These are phyloP conservation scores for Crax fasciolata DNA, from an alignment of 2,797 vertebrate genomes.

Conservation along the genomic window DNA sequence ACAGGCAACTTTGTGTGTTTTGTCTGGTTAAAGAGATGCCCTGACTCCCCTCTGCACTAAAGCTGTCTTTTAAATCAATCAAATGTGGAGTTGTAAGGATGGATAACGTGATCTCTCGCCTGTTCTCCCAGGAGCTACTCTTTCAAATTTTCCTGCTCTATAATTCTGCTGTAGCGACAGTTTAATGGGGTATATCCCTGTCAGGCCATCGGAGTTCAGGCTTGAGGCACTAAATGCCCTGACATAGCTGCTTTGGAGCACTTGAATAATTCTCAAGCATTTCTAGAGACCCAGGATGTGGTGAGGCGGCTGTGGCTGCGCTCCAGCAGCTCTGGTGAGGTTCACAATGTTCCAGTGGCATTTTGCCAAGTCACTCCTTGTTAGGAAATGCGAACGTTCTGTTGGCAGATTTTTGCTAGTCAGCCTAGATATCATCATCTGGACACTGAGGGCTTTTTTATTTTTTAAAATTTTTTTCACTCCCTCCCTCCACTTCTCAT, in stretches of 20 bases:
- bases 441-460: background rate
- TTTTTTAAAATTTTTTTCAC: background rate
- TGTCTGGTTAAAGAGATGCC: background rate
- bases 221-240: background rate
- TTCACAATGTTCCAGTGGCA: constrained; percentile 34
- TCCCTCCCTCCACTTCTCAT: background rate
- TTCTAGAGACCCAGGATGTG: constrained; percentile 53
- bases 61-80: background rate
- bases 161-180: background rate
- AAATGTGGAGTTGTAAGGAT: background rate
- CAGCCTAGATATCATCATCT: background rate
- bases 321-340: constrained; percentile 54
- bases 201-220: background rate
- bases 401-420: constrained; percentile 1
- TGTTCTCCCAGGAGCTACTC: background rate
- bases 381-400: constrained; percentile 30
- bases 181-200: background rate
- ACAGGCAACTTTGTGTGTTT: background rate
- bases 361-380: constrained; percentile 36
- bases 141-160: background rate
- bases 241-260: background rate
- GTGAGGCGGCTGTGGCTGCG: fast-evolving
- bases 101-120: background rate
- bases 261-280: constrained; percentile 4
- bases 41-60: background rate